Evolutionary conservation across 1,140 invertebrate genomes (phyloP).

Genomic region (Charaxes varanes): DNA sequence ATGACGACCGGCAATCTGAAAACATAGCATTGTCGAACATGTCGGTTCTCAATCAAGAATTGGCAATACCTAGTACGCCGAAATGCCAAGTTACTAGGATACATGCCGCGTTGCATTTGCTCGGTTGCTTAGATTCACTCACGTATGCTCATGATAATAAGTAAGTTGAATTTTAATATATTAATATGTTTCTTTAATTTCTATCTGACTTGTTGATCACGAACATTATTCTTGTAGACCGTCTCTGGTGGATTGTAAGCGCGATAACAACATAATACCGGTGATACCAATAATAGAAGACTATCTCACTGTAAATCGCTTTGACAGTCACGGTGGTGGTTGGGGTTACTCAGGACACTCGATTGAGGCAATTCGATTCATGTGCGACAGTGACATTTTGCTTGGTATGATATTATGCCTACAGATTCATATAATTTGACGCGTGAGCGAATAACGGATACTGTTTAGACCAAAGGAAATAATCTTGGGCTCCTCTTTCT

Average conservation of each 20-base stretch:
- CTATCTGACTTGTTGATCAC: too few species aligned
- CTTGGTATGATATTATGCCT: slow-evolving; percentile 74
- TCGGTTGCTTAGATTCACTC: slow-evolving; percentile 92
- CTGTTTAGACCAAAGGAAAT: too few species aligned
- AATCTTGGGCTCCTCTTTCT: too few species aligned
- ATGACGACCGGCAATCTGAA: slow-evolving; percentile 33
- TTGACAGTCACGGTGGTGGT: slow-evolving; percentile 96
- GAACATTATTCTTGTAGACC: slow-evolving; percentile 31
- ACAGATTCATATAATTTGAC: not conserved
- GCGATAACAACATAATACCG: slow-evolving; percentile 38
- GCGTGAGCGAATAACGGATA: too few species aligned
- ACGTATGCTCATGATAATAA: slow-evolving; percentile 87
- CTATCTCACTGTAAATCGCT: slow-evolving; percentile 89
- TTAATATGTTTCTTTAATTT: too few species aligned
- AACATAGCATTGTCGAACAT: slow-evolving; percentile 47
- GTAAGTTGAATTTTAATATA: too few species aligned
- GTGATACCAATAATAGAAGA: slow-evolving; percentile 75
- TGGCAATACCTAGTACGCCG: slow-evolving; percentile 85
- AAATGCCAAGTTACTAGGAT: slow-evolving; percentile 84
- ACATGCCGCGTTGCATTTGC: slow-evolving; percentile 90
- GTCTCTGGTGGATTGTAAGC: slow-evolving; percentile 42
- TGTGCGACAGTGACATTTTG: slow-evolving; percentile 93
- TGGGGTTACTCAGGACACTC: slow-evolving; percentile 98
- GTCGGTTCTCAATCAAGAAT: slow-evolving; percentile 83
- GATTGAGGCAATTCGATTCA: slow-evolving; percentile 94